Conservation (phyloP, 2,113 vertebrate genomes). For the Nettapus auritus region DNA sequence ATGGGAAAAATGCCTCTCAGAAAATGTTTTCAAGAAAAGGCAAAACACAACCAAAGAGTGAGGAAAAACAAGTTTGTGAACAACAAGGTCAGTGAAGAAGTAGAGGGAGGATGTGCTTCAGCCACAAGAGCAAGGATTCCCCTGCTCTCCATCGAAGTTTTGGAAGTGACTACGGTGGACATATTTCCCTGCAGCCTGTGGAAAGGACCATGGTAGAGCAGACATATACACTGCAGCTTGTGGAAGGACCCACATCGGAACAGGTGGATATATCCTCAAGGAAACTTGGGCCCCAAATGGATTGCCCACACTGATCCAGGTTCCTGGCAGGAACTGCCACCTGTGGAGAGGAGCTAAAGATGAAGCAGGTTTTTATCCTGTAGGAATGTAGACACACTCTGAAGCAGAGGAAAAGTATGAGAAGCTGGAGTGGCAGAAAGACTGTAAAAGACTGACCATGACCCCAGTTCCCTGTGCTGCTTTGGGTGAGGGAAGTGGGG, state of each 20-base stretch:
- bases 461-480: neutral
- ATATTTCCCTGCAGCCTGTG: neutral
- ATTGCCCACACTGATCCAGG: neutral
- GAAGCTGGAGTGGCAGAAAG: neutral
- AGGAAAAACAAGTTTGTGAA: neutral
- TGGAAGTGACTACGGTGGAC: neutral
- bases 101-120: neutral
- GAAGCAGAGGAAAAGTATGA: neutral
- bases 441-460: neutral
- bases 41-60: neutral
- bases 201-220: neutral
- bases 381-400: neutral
- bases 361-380: neutral
- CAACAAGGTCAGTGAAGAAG: neutral
- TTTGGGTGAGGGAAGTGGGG: neutral
- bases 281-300: neutral
- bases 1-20: neutral
- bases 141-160: neutral
- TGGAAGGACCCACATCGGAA: neutral
- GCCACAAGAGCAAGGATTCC: neutral
- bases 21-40: neutral
- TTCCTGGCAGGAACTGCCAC: neutral
- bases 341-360: neutral
- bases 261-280: neutral
- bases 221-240: neutral